phyloP scores from a whole-genome alignment of 2,888 invertebrate genomes.

The Heteropelma amictum region DNA sequence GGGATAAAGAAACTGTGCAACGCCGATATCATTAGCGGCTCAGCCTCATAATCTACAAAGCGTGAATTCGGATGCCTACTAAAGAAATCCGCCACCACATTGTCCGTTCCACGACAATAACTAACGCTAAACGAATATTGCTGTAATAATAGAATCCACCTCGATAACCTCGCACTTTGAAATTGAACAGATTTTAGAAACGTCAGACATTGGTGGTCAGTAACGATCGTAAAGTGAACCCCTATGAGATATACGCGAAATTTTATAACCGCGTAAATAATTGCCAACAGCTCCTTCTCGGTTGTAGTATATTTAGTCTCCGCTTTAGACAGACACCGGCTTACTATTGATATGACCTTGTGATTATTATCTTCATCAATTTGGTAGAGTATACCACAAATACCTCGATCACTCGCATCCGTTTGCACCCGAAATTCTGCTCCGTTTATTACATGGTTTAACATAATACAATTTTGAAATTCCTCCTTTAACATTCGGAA shows the following conservation, averaged over 20 bases:
- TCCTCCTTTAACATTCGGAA: slow-evolving; percentile 34
- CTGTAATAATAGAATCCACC: slow-evolving; percentile 15
- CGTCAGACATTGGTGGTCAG: slow-evolving; percentile 6
- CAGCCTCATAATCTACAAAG: background rate
- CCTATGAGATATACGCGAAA: slow-evolving; percentile 42
- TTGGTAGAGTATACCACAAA: slow-evolving; percentile 55
- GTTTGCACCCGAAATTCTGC: slow-evolving; percentile 45
- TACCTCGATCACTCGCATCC: slow-evolving; percentile 38
- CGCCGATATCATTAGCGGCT: background rate
- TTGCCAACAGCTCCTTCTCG: slow-evolving; percentile 62
- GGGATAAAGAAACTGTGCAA: background rate
- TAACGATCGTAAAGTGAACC: background rate
- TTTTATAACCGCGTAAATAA: slow-evolving; percentile 59
- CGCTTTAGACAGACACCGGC: slow-evolving; percentile 47
- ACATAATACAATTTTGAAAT: slow-evolving; percentile 31
- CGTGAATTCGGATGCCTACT: background rate
- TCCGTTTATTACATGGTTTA: slow-evolving; percentile 25
- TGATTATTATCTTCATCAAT: slow-evolving; percentile 3
- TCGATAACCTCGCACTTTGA: background rate
- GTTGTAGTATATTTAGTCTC: slow-evolving; percentile 58
- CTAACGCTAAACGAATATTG: slow-evolving; percentile 8
- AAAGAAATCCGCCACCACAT: slow-evolving; percentile 19
- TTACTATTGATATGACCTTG: slow-evolving; percentile 55
- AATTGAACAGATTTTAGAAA: background rate
- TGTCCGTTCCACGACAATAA: slow-evolving; percentile 11